Evolutionary conservation across 2,113 vertebrate species (phyloP).

Genomic region (Aspidoscelis tigris): DNA sequence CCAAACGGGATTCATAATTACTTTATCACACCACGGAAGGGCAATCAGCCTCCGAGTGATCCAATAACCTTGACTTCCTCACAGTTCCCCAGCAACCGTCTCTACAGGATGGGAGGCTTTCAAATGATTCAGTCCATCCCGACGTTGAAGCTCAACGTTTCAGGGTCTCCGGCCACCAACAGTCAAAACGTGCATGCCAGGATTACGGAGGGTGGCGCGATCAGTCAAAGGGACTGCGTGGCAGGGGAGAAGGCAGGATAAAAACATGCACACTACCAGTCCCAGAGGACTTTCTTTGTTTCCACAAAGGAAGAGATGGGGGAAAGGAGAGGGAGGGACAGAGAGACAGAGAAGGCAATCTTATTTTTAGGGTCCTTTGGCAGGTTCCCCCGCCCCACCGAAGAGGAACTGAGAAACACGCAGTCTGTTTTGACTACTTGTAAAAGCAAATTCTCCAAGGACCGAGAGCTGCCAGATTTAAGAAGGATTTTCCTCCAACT

Average conservation of each 20-base stretch:
- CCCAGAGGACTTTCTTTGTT: conserved; percentile 75
- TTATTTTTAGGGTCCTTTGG: conserved; percentile 58
- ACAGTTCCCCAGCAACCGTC: conserved; percentile 71
- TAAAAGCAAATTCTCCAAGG: conserved; percentile 50
- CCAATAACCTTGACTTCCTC: conserved; percentile 82
- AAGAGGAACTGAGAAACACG: conserved; percentile 58
- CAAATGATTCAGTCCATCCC: conserved; percentile 23
- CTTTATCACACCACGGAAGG: conserved; percentile 61
- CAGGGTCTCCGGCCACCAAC: conserved; percentile 7
- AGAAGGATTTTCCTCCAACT: conserved; percentile 25
- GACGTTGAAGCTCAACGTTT: conserved; percentile 18
- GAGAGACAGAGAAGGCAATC: conserved; percentile 65
- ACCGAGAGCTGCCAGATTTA: conserved; percentile 55
- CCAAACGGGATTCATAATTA: conserved; percentile 49
- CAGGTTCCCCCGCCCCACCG: not conserved
- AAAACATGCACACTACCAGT: conserved; percentile 52
- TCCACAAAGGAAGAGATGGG: conserved; percentile 71
- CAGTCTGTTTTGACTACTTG: conserved; percentile 56
- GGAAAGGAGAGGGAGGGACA: conserved; percentile 61
- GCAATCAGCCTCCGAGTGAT: conserved; percentile 69
- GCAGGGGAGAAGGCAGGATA: not conserved
- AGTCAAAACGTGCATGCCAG: conserved; percentile 29
- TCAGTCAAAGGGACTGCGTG: conserved; percentile 73
- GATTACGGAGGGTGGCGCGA: conserved; percentile 77
- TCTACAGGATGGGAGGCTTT: conserved; percentile 50